Percentiles rank a stretch among this genome's conserved stretches.
These are phyloP conservation scores for Drosophila nikananu DNA, from an alignment of 1,140 invertebrate genomes.

Conservation along the genomic window DNA sequence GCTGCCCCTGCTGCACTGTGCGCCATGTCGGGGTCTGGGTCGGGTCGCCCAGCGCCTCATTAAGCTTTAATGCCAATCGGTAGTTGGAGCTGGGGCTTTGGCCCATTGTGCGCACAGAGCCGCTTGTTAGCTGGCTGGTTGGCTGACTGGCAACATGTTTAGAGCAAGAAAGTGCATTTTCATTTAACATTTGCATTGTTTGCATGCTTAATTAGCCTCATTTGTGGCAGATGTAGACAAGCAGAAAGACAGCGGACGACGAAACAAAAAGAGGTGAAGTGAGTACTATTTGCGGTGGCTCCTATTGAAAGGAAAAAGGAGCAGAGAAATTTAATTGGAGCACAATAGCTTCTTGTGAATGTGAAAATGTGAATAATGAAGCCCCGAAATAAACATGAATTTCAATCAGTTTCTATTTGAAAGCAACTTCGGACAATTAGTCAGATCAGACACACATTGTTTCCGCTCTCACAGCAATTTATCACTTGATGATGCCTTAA, in stretches of 20 bases:
- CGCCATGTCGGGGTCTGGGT: constrained; percentile 6
- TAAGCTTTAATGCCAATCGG: constrained; percentile 67
- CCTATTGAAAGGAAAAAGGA: not conserved
- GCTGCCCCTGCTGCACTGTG: constrained; percentile 27
- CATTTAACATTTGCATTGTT: constrained; percentile 60
- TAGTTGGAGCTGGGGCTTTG: constrained; percentile 16
- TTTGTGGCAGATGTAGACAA: constrained; percentile 33
- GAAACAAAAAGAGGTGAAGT: constrained; percentile 8
- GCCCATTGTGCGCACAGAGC: constrained; percentile 7
- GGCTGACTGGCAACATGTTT: constrained; percentile 42
- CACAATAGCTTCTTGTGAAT: constrained; percentile 1
- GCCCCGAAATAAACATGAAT: constrained; percentile 11
- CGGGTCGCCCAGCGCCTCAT: constrained; percentile 51
- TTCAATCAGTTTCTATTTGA: constrained; percentile 8
- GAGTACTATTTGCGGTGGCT: constrained; percentile 13
- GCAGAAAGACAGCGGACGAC: not conserved
- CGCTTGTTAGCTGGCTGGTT: constrained; percentile 12
- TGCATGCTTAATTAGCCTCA: constrained; percentile 58
- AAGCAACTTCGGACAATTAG: constrained; percentile 15
- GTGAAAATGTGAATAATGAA: constrained; percentile 8
- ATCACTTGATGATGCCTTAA: constrained; percentile 24
- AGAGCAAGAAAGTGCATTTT: constrained; percentile 44
- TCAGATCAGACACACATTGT: constrained; percentile 10
- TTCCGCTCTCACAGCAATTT: constrained; percentile 40
- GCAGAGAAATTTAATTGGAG: not conserved